A percentile compares a stretch with the other conserved stretches of the same genome.
Evolutionary conservation across 2,797 vertebrate species (phyloP).

Genomic region (Natrix natrix): DNA sequence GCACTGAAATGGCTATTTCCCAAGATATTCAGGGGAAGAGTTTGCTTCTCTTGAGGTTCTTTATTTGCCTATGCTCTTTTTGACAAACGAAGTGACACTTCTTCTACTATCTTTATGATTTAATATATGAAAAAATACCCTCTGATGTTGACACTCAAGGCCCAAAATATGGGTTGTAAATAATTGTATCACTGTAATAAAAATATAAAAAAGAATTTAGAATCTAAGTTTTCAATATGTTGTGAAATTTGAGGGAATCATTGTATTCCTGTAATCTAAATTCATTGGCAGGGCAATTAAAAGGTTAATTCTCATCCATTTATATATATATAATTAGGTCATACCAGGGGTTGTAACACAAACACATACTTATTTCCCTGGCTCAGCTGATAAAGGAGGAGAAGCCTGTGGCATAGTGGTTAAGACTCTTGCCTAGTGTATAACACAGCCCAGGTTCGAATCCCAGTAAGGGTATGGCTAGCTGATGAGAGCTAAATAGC

Average conservation of each 20-base stretch:
- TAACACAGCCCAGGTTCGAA: too few relatives aligned
- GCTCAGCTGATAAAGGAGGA: too few relatives aligned
- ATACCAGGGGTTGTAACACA: too few relatives aligned
- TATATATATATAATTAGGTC: background rate
- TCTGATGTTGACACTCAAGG: background rate
- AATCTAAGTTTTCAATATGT: background rate
- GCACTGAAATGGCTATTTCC: background rate
- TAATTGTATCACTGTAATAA: background rate
- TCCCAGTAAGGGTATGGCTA: too few relatives aligned
- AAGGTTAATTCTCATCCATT: conserved; percentile 24
- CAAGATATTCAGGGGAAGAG: background rate
- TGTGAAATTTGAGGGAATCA: background rate
- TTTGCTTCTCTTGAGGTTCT: background rate
- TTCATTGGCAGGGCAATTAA: background rate
- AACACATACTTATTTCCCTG: too few relatives aligned
- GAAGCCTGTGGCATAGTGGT: too few relatives aligned
- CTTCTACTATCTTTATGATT: background rate
- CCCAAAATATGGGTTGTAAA: background rate
- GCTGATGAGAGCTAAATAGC: too few relatives aligned
- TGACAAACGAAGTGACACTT: background rate
- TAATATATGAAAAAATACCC: background rate
- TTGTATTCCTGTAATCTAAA: background rate
- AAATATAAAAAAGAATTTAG: background rate
- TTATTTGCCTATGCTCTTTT: background rate
- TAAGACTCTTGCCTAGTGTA: too few relatives aligned